Evolutionary conservation across 2,888 invertebrate species (phyloP).

Genomic region (Luperina nickerlii): DNA sequence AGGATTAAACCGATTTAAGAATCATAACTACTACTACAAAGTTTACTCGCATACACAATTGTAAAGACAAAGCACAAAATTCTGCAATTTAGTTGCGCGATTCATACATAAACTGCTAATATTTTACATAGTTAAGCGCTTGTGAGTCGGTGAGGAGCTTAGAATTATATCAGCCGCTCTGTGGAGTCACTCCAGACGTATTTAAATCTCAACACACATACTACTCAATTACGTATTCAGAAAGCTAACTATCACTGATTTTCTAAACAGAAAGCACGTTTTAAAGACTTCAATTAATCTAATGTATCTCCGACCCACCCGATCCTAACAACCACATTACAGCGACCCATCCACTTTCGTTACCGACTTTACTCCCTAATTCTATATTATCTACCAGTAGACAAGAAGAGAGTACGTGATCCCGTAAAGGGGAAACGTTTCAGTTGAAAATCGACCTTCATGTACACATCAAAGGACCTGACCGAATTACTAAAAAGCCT

Average conservation of each 20-base stretch:
- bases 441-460: conserved; percentile 53
- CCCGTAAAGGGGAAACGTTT: conserved; percentile 49
- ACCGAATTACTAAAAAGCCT: conserved; percentile 49
- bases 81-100: conserved; percentile 58
- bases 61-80: conserved; percentile 49
- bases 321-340: conserved; percentile 63
- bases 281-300: conserved; percentile 59
- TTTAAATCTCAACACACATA: conserved; percentile 57
- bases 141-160: conserved; percentile 65
- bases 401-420: conserved; percentile 59
- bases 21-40: conserved; percentile 25
- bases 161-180: conserved; percentile 66
- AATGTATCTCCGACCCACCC: conserved; percentile 44
- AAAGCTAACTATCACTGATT: conserved; percentile 41
- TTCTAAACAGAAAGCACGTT: conserved; percentile 51
- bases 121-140: conserved; percentile 68
- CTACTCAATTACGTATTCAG: conserved; percentile 56
- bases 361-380: conserved; percentile 59
- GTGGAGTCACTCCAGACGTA: conserved; percentile 65
- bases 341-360: conserved; percentile 54
- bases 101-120: conserved; percentile 66
- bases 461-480: conserved; percentile 50
- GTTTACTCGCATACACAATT: conserved; percentile 22
- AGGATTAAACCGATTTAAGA: conserved; percentile 33
- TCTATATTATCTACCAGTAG: conserved; percentile 58